Evolutionary conservation across 2,113 vertebrate species (phyloP).

Genomic region (Salvelinus alpinus): DNA sequence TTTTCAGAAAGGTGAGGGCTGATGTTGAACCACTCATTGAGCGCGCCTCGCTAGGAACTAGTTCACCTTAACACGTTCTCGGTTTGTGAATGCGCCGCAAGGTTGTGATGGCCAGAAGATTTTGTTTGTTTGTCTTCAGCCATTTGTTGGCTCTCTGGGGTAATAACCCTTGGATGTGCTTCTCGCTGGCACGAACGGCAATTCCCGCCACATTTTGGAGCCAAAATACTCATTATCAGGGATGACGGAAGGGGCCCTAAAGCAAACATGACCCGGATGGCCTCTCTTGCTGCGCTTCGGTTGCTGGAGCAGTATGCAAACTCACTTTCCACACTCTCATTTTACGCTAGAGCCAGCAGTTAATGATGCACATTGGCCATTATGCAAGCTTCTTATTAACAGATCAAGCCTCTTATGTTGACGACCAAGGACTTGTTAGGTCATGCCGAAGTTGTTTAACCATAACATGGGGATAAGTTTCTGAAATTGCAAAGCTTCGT

Average conservation of each 20-base stretch:
- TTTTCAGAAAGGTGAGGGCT: background rate
- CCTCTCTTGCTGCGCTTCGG: constrained; percentile 22
- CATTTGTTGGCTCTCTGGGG: constrained; percentile 1
- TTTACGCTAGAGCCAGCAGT: constrained; percentile 48
- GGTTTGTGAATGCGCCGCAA: background rate
- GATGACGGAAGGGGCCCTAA: constrained; percentile 16
- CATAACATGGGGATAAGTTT: constrained; percentile 22
- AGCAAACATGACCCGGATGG: constrained; percentile 37
- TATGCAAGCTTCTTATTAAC: constrained; percentile 58
- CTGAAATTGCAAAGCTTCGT: constrained; percentile 20
- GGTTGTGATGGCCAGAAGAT: background rate
- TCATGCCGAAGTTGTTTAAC: constrained; percentile 29
- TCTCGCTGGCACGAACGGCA: background rate
- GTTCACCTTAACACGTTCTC: background rate
- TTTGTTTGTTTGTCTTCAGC: background rate
- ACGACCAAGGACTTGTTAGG: constrained; percentile 29
- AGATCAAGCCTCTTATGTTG: constrained; percentile 13
- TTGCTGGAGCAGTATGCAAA: constrained; percentile 32
- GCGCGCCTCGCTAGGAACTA: background rate
- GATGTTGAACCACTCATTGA: background rate
- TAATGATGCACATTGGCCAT: constrained; percentile 53
- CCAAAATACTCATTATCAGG: constrained; percentile 31
- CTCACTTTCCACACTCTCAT: constrained; percentile 48
- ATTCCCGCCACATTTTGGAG: constrained; percentile 35
- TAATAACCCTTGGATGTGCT: background rate